Conservation (phyloP, 2,113 vertebrate species). For the Rhinoptilus africanus region DNA sequence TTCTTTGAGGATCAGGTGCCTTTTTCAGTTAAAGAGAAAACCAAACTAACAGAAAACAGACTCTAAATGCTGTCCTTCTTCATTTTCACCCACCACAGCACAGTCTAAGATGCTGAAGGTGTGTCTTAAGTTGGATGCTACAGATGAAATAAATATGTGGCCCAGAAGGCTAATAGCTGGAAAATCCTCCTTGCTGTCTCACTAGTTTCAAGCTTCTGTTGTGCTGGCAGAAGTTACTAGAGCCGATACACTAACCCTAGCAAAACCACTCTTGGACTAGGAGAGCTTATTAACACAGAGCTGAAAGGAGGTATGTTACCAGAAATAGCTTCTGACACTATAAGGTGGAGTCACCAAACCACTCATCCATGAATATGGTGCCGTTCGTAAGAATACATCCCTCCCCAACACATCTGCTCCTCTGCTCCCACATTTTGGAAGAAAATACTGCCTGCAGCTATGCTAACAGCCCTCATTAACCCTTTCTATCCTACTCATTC, state of each 20-base stretch:
- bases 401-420: not conserved
- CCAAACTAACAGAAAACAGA: not conserved
- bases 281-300: not conserved
- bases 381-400: not conserved
- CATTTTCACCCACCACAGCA: not conserved
- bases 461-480: not conserved
- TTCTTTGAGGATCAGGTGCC: not conserved
- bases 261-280: not conserved
- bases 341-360: not conserved
- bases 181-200: not conserved
- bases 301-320: not conserved
- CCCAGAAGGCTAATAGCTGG: not conserved
- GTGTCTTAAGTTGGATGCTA: not conserved
- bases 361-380: not conserved
- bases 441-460: not conserved
- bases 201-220: not conserved
- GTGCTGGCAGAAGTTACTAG: not conserved
- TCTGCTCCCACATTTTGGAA: not conserved
- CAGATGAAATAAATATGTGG: not conserved
- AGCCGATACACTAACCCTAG: not conserved
- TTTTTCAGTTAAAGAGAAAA: not conserved
- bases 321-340: not conserved
- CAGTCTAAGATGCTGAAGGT: not conserved
- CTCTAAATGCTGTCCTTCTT: not conserved
- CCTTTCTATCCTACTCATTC: not conserved